Evolutionary conservation across 2,113 vertebrate species (phyloP), one percentile per base, ranked within the genome.

Genomic region (Sturnus vulgaris): DNA sequence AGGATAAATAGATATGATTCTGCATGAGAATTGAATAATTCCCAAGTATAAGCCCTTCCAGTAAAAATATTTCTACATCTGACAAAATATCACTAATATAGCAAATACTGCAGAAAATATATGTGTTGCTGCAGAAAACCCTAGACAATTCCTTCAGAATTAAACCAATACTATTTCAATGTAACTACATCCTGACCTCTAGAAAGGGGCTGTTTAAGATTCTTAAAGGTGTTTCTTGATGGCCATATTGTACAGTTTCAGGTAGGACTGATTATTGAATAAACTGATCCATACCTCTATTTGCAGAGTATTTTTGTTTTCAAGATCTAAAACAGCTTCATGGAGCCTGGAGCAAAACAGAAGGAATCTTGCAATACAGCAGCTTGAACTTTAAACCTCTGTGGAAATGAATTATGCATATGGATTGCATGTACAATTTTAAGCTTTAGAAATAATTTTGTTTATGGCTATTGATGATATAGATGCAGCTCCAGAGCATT

Each of bases 361-460:
- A 94, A 89, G 19, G 61, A 89, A 76, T 60, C 44, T 68, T 85
- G 37, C 53, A 87, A 84, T 2, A 1, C 40, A 89, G 47, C 66
- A 89, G 22, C 49, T 71, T 87, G 70, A 89, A 94, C 81, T 85
- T 93, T 71, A 93, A 91, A 85, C 25, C 52, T 49, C 81, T 37
- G 7, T 40, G 70, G 84, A 87, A 90, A 96, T 93, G 39, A 91
- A 91, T 92, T 82, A 87, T 91, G 53, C 24, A 72, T 90, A 64
- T 49, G 31, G 35, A 76, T 79, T 79, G 13, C 40, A 92, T n/a
- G n/a, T 27, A 71, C n/a, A 79, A 11, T 79, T 79, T 64, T 49
- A 85, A 79, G 27, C 13, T 87, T 95, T 55, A 79, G 57, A 91
- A 96, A 85, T 78, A 68, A 71, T 76, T 21, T 78, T 47, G 8